phyloP scores from a whole-genome alignment of 2,888 invertebrate species.

The Himalopsyche kuldschensis region DNA sequence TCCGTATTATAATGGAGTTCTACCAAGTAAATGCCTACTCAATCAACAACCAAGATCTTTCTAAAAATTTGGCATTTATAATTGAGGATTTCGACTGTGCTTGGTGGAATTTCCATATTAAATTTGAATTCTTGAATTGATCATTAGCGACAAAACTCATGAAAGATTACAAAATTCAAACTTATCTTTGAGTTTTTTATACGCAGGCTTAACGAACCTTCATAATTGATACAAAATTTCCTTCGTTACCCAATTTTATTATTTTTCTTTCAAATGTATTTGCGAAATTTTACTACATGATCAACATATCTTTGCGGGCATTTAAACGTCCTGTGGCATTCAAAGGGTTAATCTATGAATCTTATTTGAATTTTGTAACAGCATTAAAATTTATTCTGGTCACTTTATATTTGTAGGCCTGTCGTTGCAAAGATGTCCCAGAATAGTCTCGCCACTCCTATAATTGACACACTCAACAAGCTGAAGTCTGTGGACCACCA shows the following conservation, averaged over 20 bases:
- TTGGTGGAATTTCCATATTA: too few relatives aligned
- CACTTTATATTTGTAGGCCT: background rate
- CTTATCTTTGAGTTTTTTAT: too few relatives aligned
- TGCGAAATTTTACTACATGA: too few relatives aligned
- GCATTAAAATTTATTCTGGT: background rate
- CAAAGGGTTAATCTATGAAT: background rate
- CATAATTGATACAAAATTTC: background rate
- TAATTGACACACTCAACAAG: background rate
- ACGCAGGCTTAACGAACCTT: too few relatives aligned
- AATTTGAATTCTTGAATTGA: too few relatives aligned
- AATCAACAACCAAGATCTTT: too few relatives aligned
- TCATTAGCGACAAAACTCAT: too few relatives aligned
- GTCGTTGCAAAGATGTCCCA: background rate
- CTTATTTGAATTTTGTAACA: background rate
- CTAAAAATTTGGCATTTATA: too few relatives aligned
- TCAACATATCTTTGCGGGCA: background rate
- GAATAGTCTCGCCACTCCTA: background rate
- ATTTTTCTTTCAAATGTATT: background rate
- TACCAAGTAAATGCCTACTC: too few relatives aligned
- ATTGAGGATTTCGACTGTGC: too few relatives aligned
- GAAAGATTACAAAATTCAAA: too few relatives aligned
- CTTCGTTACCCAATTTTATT: background rate
- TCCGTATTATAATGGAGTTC: too few relatives aligned
- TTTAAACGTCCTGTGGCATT: background rate
- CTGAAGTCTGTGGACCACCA: background rate